Percentiles rank a stretch among this genome's conserved stretches.
phyloP scores from a whole-genome alignment of 30 jellyfish, hydroid and myxozoan species.

The Chironex yamaguchii region DNA sequence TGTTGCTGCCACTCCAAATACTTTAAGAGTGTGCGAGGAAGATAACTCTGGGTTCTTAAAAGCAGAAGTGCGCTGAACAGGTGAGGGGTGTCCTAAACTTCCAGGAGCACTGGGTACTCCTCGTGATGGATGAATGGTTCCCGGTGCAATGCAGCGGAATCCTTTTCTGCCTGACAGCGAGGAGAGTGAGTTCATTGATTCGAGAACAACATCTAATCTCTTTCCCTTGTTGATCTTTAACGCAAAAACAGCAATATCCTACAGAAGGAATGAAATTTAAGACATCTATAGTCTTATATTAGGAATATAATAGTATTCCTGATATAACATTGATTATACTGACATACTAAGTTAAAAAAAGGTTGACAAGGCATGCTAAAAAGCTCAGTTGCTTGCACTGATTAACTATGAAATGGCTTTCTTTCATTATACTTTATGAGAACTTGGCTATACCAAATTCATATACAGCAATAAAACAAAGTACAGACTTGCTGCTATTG shows the following conservation, averaged over 20 bases:
- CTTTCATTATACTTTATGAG: no score
- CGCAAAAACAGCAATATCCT: conserved; percentile 86
- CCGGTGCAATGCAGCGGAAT: conserved; percentile 66
- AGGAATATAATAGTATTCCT: no score
- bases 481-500: no score
- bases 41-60: background rate
- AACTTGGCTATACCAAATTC: no score
- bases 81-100: background rate
- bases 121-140: conserved; percentile 65
- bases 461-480: no score
- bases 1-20: background rate
- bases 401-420: no score
- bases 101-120: background rate
- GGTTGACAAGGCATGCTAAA: no score
- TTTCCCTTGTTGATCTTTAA: conserved; percentile 79
- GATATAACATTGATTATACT: no score
- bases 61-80: background rate
- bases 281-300: no score
- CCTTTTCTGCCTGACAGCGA: conserved; percentile 72
- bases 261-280: conserved; percentile 10
- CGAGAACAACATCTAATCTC: conserved; percentile 82
- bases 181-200: conserved; percentile 81
- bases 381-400: no score
- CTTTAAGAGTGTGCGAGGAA: background rate
- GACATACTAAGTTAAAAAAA: no score